Base-by-base conservation (phyloP, 2,113 vertebrate species). In the Anser brachyrhynchus region DNA sequence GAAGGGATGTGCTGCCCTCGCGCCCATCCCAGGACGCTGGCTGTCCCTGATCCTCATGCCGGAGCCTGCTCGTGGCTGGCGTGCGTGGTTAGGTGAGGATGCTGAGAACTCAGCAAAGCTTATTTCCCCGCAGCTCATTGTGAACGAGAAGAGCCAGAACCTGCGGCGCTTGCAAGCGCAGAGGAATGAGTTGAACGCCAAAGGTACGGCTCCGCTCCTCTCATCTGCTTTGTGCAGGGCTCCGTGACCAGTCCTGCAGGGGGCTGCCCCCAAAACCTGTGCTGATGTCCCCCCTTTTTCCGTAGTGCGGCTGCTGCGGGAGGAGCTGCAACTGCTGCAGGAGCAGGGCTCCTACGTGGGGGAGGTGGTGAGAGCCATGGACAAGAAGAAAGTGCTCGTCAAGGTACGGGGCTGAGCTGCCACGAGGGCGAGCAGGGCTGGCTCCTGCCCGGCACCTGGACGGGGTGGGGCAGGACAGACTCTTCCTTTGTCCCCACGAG, bases 311-410 rank as follows among this genome's bases (percentile, higher is more conserved):
- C 97, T 99, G 11, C 96, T 99, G 89, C 98, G 99, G 49, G 99
- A 99, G 94, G 99, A 99, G 97, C 98, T 99, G 80, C 99, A 99
- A 98, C 95, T 99, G 78, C 97, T 99, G 75, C 99, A 99, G 97
- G 99, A 99, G 81, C 99, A 99, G 97, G 99, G 99, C 5, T 99
- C 99, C 58, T 99, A 99, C 0, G 99, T 99, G 19, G 99, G 99
- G 13, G 99, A 99, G 93, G 99, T 99, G 72, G 99, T 99, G 35
- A 98, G 99, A 90, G 99, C 99, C 84, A 99, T 99, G 99, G 99
- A 99, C 94, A 99, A 99, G 97, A 99, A 99, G 97, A 99, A 99
- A 92, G 99, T 99, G 67, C 97, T 99, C 3, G 99, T 99, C 20
- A 99, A 99, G 99, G 99, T 99, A 93, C 0, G 37, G 87, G 65